Percentiles rank a stretch among this genome's conserved stretches.
These are phyloP conservation scores for Goniozus legneri DNA, from an alignment of 1,140 invertebrate species.

Conservation along the genomic window DNA sequence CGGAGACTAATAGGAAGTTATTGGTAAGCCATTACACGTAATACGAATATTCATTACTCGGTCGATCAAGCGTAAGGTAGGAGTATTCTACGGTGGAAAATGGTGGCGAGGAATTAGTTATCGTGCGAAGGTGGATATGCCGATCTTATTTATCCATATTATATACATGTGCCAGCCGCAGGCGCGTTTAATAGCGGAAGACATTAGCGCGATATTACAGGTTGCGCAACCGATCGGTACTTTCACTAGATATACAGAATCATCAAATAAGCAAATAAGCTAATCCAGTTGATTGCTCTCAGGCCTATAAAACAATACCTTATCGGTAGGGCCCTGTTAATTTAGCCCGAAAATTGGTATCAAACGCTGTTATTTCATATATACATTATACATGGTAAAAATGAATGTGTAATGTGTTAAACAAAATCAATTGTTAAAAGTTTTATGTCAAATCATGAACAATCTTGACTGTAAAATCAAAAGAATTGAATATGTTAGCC, in stretches of 20 bases:
- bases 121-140: conserved; percentile 2
- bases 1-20: not conserved
- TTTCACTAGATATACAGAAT: conserved; percentile 27
- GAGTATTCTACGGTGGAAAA: conserved; percentile 4
- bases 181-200: conserved; percentile 13
- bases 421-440: too few species aligned
- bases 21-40: not conserved
- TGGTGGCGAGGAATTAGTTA: conserved; percentile 13
- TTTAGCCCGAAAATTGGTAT: too few species aligned
- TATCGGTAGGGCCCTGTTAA: too few species aligned
- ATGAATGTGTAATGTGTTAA: too few species aligned
- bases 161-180: too few species aligned
- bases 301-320: conserved; percentile 13
- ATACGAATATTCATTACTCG: not conserved
- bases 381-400: too few species aligned
- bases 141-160: too few species aligned
- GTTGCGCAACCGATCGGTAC: conserved; percentile 19
- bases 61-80: conserved; percentile 1
- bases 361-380: too few species aligned
- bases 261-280: conserved; percentile 36
- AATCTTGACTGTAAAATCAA: too few species aligned
- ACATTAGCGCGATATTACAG: conserved; percentile 18
- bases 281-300: conserved; percentile 24
- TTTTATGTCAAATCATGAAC: too few species aligned
- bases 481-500: too few species aligned